phyloP scores from a whole-genome alignment of 2,113 vertebrate species.

The Bambusicola thoracicus region DNA sequence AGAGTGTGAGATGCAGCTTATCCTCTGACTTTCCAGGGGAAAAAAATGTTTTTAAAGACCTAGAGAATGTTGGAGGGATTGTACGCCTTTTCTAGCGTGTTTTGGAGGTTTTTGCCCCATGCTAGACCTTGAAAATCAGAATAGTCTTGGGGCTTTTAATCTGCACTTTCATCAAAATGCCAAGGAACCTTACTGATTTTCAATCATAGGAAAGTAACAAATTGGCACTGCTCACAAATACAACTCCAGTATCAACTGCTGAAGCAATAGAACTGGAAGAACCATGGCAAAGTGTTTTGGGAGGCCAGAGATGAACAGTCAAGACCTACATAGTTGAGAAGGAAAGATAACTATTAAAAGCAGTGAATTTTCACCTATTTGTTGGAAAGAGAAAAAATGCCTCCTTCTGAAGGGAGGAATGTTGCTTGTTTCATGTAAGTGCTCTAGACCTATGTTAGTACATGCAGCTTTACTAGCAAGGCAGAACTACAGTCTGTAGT shows the following conservation, averaged over 20 bases:
- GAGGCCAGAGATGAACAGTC: not conserved
- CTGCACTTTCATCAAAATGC: not conserved
- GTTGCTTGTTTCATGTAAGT: not conserved
- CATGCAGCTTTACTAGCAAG: not conserved
- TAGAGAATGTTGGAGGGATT: not conserved
- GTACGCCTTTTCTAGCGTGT: not conserved
- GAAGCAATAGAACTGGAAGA: not conserved
- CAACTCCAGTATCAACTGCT: not conserved
- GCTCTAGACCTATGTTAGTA: not conserved
- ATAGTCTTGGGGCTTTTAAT: not conserved
- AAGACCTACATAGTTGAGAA: not conserved
- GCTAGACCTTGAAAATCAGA: not conserved
- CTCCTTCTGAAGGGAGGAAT: not conserved
- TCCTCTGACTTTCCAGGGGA: too few relatives aligned
- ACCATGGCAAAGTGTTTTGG: not conserved
- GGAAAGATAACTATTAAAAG: not conserved
- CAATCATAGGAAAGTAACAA: not conserved
- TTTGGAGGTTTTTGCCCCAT: not conserved
- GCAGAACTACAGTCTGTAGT: not conserved
- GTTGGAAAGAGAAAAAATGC: not conserved
- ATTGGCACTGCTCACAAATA: not conserved
- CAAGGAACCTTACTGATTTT: not conserved
- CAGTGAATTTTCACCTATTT: not conserved
- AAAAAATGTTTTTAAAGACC: not conserved
- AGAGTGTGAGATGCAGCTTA: not conserved